Evolutionary conservation across 1,140 invertebrate species (phyloP).

Genomic region (Drosophila ficusphila): DNA sequence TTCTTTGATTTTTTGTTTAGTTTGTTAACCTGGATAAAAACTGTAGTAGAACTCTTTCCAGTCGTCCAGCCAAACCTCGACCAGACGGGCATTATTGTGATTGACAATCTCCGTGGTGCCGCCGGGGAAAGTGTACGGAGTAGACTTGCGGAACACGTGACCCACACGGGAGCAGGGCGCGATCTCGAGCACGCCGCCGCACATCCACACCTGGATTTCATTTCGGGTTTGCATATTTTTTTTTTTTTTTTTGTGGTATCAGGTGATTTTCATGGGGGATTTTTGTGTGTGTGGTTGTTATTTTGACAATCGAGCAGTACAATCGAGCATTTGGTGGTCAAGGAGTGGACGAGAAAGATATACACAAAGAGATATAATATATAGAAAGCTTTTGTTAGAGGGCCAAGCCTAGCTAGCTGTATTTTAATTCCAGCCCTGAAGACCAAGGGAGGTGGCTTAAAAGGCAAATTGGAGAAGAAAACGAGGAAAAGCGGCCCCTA

Average conservation of each 20-base stretch:
- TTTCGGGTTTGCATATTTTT: slow-evolving; percentile 7
- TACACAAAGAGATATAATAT: slow-evolving; percentile 54
- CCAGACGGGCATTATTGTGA: slow-evolving; percentile 98
- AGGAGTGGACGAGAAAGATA: slow-evolving; percentile 52
- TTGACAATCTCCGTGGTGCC: slow-evolving; percentile 99
- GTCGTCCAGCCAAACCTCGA: slow-evolving; percentile 98
- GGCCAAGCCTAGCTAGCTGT: slow-evolving; percentile 46
- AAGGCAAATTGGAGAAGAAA: neutral
- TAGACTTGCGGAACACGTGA: slow-evolving; percentile 99
- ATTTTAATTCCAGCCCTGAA: neutral
- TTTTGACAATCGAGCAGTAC: slow-evolving; percentile 29
- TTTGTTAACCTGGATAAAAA: slow-evolving; percentile 94
- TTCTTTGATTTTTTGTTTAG: slow-evolving; percentile 34
- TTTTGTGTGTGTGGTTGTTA: slow-evolving; percentile 16
- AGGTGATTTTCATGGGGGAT: slow-evolving; percentile 2
- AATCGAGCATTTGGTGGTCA: slow-evolving; percentile 13
- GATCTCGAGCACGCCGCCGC: slow-evolving; percentile 96
- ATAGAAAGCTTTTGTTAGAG: slow-evolving; percentile 17
- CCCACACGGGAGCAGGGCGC: slow-evolving; percentile 96
- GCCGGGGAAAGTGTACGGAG: slow-evolving; percentile 99
- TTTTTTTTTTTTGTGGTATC: too few relatives aligned
- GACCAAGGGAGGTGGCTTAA: neutral
- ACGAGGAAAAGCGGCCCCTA: slow-evolving; percentile 1
- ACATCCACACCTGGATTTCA: slow-evolving; percentile 95
- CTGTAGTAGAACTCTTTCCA: slow-evolving; percentile 99